Evolutionary conservation across 1,140 invertebrate genomes (phyloP).

Genomic region (Drosophila persimilis): DNA sequence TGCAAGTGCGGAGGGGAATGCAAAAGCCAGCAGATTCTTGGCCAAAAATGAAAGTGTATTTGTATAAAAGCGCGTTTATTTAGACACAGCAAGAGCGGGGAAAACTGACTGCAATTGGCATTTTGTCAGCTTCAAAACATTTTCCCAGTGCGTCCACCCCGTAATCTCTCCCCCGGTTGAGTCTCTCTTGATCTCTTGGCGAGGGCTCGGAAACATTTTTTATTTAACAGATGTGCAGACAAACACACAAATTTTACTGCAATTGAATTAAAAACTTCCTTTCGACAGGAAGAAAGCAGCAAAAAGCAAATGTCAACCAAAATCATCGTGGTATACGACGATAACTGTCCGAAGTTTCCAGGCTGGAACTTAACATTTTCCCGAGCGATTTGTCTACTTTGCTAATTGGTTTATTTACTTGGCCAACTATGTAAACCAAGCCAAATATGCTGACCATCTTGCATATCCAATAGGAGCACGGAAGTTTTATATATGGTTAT

Average conservation of each 20-base stretch:
- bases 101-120: constrained; percentile 40
- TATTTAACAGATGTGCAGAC: constrained; percentile 27
- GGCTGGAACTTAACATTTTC: neutral
- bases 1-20: neutral
- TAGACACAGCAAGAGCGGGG: constrained; percentile 1
- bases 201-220: neutral
- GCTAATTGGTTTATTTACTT: constrained; percentile 16
- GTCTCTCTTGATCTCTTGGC: neutral
- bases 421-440: too few species aligned
- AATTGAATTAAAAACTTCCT: constrained; percentile 52
- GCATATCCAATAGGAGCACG: too few species aligned
- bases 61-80: constrained; percentile 24
- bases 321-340: neutral
- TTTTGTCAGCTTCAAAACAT: constrained; percentile 27
- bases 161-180: too few species aligned
- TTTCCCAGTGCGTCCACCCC: constrained; percentile 2
- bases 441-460: too few species aligned
- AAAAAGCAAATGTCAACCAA: constrained; percentile 30
- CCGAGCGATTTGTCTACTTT: constrained; percentile 1
- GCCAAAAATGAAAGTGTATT: constrained; percentile 15
- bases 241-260: constrained; percentile 30
- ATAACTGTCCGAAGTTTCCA: neutral
- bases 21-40: constrained; percentile 14
- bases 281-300: constrained; percentile 7
- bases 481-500: too few species aligned